Percentiles rank a stretch among this genome's conserved stretches.
phyloP scores from a whole-genome alignment of 1,140 invertebrate genomes.

The Brachionus koreanus region DNA sequence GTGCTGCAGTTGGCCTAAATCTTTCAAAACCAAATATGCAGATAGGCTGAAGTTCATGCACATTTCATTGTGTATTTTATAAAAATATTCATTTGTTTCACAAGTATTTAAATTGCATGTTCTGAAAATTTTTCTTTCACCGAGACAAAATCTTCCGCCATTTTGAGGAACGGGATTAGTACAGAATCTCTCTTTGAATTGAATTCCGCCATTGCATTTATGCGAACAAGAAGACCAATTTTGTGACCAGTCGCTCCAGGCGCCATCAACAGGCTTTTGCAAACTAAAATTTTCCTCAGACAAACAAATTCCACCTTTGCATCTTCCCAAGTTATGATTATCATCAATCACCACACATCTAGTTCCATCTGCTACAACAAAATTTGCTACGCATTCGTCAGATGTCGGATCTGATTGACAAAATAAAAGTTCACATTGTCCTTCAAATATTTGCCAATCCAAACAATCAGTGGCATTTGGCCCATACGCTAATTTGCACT shows the following conservation, averaged over 20 bases:
- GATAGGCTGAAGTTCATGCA: not conserved
- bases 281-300: slow-evolving; percentile 51
- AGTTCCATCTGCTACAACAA: not conserved
- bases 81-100: not conserved
- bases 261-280: not conserved
- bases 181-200: not conserved
- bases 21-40: not conserved
- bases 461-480: not conserved
- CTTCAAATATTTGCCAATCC: not conserved
- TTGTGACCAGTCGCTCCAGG: slow-evolving; percentile 21
- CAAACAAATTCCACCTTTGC: slow-evolving; percentile 75
- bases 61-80: not conserved
- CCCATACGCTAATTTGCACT: not conserved
- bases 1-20: too few relatives aligned
- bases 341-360: not conserved
- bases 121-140: slow-evolving; percentile 70
- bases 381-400: not conserved
- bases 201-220: slow-evolving; percentile 34
- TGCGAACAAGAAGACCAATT: slow-evolving; percentile 15
- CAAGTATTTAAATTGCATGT: slow-evolving; percentile 59
- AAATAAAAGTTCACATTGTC: not conserved
- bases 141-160: slow-evolving; percentile 71
- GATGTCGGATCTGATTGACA: not conserved
- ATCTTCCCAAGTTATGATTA: slow-evolving; percentile 62
- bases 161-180: slow-evolving; percentile 57